A percentile compares a stretch with the other conserved stretches of the same genome.
Evolutionary conservation across 2,797 vertebrate genomes (phyloP).

Genomic region (Pelobates cultripes): DNA sequence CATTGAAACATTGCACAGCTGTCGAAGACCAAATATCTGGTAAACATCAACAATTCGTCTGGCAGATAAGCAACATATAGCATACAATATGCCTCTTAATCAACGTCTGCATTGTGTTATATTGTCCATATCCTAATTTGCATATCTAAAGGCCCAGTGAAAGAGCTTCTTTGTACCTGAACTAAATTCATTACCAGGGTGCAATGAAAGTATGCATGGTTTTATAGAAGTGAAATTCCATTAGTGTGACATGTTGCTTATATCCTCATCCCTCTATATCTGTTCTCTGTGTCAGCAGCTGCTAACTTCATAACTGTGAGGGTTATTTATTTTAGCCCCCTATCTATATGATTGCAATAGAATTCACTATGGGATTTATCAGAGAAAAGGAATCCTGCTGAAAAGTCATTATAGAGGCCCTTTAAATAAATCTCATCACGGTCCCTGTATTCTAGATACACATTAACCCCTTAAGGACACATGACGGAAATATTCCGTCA

Average conservation of each 20-base stretch:
- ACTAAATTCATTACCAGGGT: slow-evolving; percentile 8
- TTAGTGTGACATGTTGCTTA: slow-evolving; percentile 23
- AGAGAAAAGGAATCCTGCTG: slow-evolving; percentile 42
- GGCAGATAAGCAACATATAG: slow-evolving; percentile 2
- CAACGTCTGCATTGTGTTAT: slow-evolving; percentile 1
- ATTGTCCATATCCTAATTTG: not conserved
- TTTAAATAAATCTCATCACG: slow-evolving; percentile 28
- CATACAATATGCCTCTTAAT: not conserved
- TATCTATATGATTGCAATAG: slow-evolving; percentile 17
- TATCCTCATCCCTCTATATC: slow-evolving; percentile 33
- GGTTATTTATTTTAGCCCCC: slow-evolving; percentile 32
- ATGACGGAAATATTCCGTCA: too few relatives aligned
- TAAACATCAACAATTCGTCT: not conserved
- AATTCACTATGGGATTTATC: slow-evolving; percentile 29
- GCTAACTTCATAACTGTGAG: slow-evolving; percentile 26
- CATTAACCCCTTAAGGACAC: too few relatives aligned
- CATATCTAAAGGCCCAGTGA: not conserved
- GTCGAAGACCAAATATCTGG: not conserved
- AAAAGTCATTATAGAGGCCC: slow-evolving; percentile 18
- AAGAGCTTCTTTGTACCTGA: not conserved
- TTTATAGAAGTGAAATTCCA: slow-evolving; percentile 16
- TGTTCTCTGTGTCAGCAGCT: slow-evolving; percentile 30
- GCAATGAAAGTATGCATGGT: slow-evolving; percentile 5
- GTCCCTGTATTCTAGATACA: not conserved
- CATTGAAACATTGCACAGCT: not conserved